Evolutionary conservation across 2,888 invertebrate genomes (phyloP), one percentile per base, ranked within the genome.

Genomic region (Caenorhabditis doughertyi): DNA sequence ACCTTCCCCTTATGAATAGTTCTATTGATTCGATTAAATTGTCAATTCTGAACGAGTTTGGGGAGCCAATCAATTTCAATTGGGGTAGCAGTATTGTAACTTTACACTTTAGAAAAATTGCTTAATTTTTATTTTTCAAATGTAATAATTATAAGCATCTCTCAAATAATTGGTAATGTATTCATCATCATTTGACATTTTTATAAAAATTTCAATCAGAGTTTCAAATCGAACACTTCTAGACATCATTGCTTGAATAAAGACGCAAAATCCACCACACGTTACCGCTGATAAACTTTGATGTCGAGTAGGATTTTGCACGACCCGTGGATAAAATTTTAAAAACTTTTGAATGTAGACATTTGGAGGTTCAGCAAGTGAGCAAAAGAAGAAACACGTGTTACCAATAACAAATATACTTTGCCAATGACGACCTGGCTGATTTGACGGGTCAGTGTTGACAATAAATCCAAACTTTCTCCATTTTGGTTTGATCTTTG

Each of bases 161-260:
- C 21, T 49, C 11, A 65, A 32, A 49, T 67, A 67, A 16, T 53
- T 51, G 1, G 16, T 21, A 23, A 67, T 53, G n/a, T 13, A 67
- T 2, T 21, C 3, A 25, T 67, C 67, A 39, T 67, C 67, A 39
- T 67, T 51, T 13, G n/a, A 7, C n/a, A 67, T 53, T 8, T 27
- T 23, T 4, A 44, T 18, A 51, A 67, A 67, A 16, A 67, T 25
- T 18, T 53, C 39, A 25, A 27, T 23, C 18, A 67, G 16, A 1
- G 67, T 67, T 21, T 51, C 29, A 21, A 67, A 67, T 21, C 35
- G 8, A 0, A 47, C 25, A 8, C 51, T 21, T 32, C 67, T 18
- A 1, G 67, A 21, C 35, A 51, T 25, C 67, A 67, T 67, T 13
- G 67, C 67, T 53, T 67, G 67, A 3, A 67, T 53, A n/a, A 67